Evolutionary conservation across 2,888 invertebrate species (phyloP).

Genomic region (Penaeus monodon): DNA sequence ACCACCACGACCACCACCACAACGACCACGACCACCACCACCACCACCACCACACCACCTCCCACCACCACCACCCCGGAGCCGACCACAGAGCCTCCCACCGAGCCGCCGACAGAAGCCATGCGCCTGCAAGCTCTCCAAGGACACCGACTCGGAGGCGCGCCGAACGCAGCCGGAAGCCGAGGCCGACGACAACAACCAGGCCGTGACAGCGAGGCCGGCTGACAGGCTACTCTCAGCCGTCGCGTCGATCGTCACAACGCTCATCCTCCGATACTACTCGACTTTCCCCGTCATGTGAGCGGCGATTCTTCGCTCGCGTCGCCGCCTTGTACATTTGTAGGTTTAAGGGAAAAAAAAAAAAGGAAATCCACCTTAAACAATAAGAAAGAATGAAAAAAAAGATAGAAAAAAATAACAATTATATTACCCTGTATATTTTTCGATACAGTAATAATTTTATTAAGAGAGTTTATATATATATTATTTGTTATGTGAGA

Average conservation of each 20-base stretch:
- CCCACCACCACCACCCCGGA: slow-evolving; percentile 37
- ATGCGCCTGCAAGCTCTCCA: slow-evolving; percentile 21
- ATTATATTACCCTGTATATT: too few species aligned
- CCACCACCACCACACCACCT: slow-evolving; percentile 40
- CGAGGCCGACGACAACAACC: slow-evolving; percentile 3
- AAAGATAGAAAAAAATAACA: too few species aligned
- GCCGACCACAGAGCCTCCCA: slow-evolving; percentile 10
- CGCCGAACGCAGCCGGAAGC: slow-evolving; percentile 6
- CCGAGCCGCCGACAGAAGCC: slow-evolving; percentile 16
- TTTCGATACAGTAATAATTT: too few species aligned
- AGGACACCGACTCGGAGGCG: slow-evolving; percentile 43
- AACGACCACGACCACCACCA: slow-evolving; percentile 46
- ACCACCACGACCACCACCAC: slow-evolving; percentile 63
- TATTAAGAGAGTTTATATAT: too few species aligned
- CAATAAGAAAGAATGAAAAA: not conserved
- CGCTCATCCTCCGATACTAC: slow-evolving; percentile 44
- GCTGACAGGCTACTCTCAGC: slow-evolving; percentile 46
- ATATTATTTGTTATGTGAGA: too few species aligned
- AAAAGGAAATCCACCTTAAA: not conserved
- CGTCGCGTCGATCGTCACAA: slow-evolving; percentile 38
- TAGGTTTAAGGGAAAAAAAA: not conserved
- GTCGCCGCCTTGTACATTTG: not conserved
- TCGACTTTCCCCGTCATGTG: slow-evolving; percentile 25
- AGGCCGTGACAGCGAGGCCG: slow-evolving; percentile 13
- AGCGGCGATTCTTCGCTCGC: not conserved